Percentiles rank a stretch among this genome's conserved stretches.
Conservation (phyloP, 2,797 vertebrate species). For the Sebastes dallii region DNA sequence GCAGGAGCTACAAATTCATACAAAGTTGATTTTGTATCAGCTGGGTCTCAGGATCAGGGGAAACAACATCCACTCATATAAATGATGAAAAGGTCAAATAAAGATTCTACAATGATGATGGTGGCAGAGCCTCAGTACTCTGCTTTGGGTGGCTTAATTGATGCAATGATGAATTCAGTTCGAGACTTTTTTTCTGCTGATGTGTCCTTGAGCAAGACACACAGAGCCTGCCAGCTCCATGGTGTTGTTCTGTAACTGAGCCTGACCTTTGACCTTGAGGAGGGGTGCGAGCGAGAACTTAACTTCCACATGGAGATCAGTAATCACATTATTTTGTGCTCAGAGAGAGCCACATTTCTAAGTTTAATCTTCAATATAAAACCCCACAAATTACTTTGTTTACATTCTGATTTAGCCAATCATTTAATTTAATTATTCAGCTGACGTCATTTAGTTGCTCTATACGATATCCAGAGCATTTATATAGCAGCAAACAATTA, state of each 20-base stretch:
- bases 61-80: not conserved
- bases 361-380: not conserved
- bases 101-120: not conserved
- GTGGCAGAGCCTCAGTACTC: not conserved
- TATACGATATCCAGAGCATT: too few species aligned
- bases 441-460: not conserved
- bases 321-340: conserved; percentile 2
- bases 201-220: not conserved
- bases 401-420: not conserved
- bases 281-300: not conserved
- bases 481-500: too few species aligned
- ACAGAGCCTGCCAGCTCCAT: not conserved
- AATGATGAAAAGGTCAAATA: not conserved
- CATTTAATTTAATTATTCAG: not conserved
- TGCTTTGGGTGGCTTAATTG: not conserved
- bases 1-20: conserved; percentile 1
- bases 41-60: too few species aligned
- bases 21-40: not conserved
- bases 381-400: not conserved
- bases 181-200: not conserved
- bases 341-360: not conserved
- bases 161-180: not conserved
- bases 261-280: not conserved
- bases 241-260: not conserved
- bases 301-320: conserved; percentile 5